Percentiles rank a stretch among this genome's conserved stretches.
phyloP scores from a whole-genome alignment of 2,797 vertebrate genomes.

The Crenichthys baileyi region DNA sequence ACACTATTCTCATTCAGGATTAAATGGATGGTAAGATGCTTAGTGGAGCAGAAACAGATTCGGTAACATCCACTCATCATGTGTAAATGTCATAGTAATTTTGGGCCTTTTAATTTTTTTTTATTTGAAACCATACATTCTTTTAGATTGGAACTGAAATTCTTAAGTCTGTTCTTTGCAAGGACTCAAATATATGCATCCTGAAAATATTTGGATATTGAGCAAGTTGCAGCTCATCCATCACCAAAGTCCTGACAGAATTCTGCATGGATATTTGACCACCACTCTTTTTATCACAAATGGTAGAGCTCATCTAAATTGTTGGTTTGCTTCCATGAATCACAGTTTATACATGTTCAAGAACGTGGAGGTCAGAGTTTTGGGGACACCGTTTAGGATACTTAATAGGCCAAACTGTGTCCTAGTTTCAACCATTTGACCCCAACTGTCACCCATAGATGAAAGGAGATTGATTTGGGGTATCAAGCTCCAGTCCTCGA shows the following conservation, averaged over 20 bases:
- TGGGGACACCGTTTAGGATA: background rate
- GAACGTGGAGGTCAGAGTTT: background rate
- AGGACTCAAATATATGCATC: background rate
- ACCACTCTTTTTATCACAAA: background rate
- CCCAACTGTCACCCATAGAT: background rate
- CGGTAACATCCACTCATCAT: background rate
- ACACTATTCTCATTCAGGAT: slow-evolving; percentile 90
- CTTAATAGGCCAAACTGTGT: background rate
- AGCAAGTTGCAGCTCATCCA: background rate
- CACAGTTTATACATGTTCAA: background rate
- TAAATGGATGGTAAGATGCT: slow-evolving; percentile 94
- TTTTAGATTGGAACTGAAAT: background rate
- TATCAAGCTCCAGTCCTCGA: background rate
- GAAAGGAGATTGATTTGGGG: background rate
- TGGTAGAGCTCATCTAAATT: background rate
- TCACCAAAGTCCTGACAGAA: background rate
- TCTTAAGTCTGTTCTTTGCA: background rate
- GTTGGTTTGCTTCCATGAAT: background rate
- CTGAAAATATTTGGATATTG: background rate
- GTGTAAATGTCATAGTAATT: background rate
- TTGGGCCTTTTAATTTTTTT: background rate
- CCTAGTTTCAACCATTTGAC: background rate
- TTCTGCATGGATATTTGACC: background rate
- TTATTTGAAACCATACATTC: background rate
- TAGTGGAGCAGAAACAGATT: background rate